phyloP scores from a whole-genome alignment of 2,888 invertebrate genomes.

The Cheilosia urbana region DNA sequence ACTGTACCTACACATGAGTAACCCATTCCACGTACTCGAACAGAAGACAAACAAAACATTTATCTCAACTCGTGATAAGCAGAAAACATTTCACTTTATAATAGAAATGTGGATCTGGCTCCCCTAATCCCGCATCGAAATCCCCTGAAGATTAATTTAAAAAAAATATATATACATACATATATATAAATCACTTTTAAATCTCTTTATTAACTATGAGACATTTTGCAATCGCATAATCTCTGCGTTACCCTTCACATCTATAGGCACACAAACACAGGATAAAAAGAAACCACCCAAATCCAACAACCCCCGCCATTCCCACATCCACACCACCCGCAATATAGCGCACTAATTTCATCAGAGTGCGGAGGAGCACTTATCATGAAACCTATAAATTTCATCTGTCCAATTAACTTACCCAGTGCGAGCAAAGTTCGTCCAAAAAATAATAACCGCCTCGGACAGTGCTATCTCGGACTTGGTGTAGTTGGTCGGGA shows the following conservation, averaged over 20 bases:
- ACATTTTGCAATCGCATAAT: constrained; percentile 64
- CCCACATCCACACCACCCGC: not conserved
- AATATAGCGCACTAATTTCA: constrained; percentile 48
- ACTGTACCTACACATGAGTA: not conserved
- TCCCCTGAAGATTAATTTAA: constrained; percentile 27
- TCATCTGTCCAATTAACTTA: constrained; percentile 85
- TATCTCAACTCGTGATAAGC: constrained; percentile 15
- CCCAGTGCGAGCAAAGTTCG: constrained; percentile 95
- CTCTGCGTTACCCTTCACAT: constrained; percentile 22
- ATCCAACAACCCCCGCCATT: constrained; percentile 11
- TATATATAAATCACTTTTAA: constrained; percentile 67
- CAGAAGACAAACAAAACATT: constrained; percentile 8
- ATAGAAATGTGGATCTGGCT: constrained; percentile 7
- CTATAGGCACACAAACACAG: too few relatives aligned
- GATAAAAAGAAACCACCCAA: constrained; percentile 3
- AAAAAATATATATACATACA: too few relatives aligned
- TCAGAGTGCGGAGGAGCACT: constrained; percentile 63
- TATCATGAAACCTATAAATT: constrained; percentile 71
- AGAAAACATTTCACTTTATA: constrained; percentile 25
- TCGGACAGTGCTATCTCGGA: constrained; percentile 94
- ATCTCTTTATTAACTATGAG: constrained; percentile 72
- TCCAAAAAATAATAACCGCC: constrained; percentile 93
- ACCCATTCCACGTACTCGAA: not conserved
- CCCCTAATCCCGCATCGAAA: not conserved
- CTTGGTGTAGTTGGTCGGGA: constrained; percentile 94